These are phyloP conservation scores for Octodon degus DNA, from an alignment of 2,113 vertebrate species.

Conservation along the genomic window DNA sequence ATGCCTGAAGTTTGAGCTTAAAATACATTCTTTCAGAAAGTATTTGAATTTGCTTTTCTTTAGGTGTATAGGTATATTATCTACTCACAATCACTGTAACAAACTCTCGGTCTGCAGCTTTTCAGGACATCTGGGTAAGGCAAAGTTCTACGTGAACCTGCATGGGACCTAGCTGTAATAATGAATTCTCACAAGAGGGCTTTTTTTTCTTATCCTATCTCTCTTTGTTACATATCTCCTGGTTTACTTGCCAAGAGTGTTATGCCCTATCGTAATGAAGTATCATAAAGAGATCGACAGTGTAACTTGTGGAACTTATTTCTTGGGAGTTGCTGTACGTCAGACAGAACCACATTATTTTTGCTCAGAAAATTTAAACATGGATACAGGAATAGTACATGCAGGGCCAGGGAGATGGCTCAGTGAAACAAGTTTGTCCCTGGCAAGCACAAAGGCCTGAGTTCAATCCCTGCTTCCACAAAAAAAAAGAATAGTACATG, in stretches of 20 bases:
- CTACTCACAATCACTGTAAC: background rate
- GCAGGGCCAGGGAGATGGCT: too few species aligned
- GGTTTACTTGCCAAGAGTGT: background rate
- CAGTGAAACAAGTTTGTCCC: too few species aligned
- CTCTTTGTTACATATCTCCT: background rate
- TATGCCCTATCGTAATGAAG: background rate
- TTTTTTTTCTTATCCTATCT: background rate
- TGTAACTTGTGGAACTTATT: background rate
- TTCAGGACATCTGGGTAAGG: background rate
- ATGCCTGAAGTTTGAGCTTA: background rate
- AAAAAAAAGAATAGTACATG: background rate
- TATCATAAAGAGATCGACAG: background rate
- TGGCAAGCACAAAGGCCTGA: too few species aligned
- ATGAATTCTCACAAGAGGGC: background rate
- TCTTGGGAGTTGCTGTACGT: background rate
- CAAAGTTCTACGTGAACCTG: background rate
- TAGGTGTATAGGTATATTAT: background rate
- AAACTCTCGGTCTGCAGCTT: background rate
- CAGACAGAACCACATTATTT: background rate
- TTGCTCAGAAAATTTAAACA: slow-evolving; percentile 11
- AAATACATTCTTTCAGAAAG: background rate
- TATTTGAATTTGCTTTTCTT: background rate
- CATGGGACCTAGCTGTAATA: background rate
- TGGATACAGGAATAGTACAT: background rate
- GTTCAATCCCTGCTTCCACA: too few species aligned